Evolutionary conservation across 2,888 invertebrate species (phyloP).

Genomic region (Drosophila nr. perissopoda): DNA sequence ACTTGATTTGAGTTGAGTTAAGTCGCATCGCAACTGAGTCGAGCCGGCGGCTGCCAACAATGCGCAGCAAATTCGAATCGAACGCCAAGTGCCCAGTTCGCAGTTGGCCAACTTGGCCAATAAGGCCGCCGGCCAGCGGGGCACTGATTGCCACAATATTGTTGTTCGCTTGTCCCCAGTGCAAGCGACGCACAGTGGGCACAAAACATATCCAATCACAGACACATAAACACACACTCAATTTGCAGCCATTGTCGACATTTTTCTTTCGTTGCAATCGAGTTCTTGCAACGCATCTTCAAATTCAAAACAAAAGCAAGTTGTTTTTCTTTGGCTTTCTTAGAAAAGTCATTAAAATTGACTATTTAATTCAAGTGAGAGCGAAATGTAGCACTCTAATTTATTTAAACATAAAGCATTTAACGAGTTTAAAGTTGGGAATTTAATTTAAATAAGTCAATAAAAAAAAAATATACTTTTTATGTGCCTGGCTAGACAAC

Average conservation of each 20-base stretch:
- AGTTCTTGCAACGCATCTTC: not conserved
- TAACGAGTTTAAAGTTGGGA: not conserved
- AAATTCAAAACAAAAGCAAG: not conserved
- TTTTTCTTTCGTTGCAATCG: not conserved
- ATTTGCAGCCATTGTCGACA: not conserved
- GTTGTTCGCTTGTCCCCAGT: constrained; percentile 32
- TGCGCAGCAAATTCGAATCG: constrained; percentile 51
- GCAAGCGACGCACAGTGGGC: constrained; percentile 34
- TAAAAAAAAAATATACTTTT: not conserved
- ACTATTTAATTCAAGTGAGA: not conserved
- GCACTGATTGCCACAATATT: constrained; percentile 42
- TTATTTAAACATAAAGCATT: not conserved
- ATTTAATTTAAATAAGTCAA: not conserved
- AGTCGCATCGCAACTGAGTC: constrained; percentile 16
- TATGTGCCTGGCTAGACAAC: not conserved
- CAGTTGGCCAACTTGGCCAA: constrained; percentile 41
- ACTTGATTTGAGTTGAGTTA: not conserved
- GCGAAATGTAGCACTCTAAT: not conserved
- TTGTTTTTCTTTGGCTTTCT: not conserved
- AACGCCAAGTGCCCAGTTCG: constrained; percentile 61
- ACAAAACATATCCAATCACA: not conserved
- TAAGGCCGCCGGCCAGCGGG: constrained; percentile 20
- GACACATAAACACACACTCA: not conserved
- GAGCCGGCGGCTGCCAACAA: constrained; percentile 42
- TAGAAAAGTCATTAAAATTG: not conserved